These are phyloP conservation scores for Cylloceria caligata DNA, from an alignment of 2,888 invertebrate genomes.

Conservation along the genomic window DNA sequence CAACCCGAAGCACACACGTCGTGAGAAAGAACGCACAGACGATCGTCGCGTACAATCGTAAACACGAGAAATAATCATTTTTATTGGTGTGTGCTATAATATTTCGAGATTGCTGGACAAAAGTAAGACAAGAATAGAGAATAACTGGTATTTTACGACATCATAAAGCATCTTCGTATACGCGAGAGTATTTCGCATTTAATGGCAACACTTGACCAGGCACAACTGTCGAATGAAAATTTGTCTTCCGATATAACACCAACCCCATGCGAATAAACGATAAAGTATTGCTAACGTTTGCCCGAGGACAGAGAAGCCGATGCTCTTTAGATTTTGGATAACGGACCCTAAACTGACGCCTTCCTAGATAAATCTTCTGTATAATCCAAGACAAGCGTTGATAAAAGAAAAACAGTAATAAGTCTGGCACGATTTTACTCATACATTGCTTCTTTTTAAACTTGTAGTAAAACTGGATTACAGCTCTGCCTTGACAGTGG, in stretches of 20 bases:
- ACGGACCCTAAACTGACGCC: slow-evolving; percentile 2
- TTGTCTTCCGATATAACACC: slow-evolving; percentile 4
- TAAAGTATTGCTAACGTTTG: not conserved
- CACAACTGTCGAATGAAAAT: slow-evolving; percentile 28
- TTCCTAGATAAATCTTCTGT: not conserved
- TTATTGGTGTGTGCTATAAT: slow-evolving; percentile 30
- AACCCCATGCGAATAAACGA: not conserved
- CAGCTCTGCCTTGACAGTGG: not conserved
- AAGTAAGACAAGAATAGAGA: slow-evolving; percentile 13
- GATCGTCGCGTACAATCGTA: slow-evolving; percentile 40
- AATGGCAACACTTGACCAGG: slow-evolving; percentile 73
- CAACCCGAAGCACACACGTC: slow-evolving; percentile 57
- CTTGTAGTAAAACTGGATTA: not conserved
- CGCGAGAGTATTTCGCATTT: slow-evolving; percentile 77
- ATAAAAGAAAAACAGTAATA: not conserved
- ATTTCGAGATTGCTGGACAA: not conserved
- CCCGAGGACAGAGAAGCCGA: too few species aligned
- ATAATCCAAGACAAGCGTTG: not conserved
- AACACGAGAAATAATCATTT: slow-evolving; percentile 51
- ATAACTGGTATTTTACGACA: slow-evolving; percentile 72
- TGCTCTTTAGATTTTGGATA: slow-evolving; percentile 2
- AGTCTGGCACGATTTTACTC: not conserved
- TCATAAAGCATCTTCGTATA: slow-evolving; percentile 74
- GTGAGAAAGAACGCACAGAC: not conserved
- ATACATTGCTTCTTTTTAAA: not conserved